A percentile compares a stretch with the other conserved stretches of the same genome.
Evolutionary conservation across 2,888 invertebrate genomes (phyloP).

Genomic region (Pogonocherus hispidulus): DNA sequence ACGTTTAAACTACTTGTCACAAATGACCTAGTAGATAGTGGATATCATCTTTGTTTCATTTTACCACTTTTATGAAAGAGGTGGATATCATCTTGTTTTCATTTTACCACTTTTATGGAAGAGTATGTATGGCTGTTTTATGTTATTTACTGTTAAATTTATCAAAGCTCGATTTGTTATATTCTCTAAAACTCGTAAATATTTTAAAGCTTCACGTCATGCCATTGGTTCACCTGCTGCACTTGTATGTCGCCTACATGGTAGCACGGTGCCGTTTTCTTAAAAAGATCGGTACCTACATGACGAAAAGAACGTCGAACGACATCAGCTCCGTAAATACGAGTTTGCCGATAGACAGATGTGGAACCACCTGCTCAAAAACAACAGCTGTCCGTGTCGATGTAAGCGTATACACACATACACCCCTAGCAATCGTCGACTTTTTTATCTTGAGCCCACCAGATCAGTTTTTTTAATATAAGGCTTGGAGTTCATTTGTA

Average conservation of each 20-base stretch:
- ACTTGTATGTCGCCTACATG: not conserved
- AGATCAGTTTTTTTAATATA: slow-evolving; percentile 40
- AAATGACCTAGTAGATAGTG: no score
- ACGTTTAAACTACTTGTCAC: no score
- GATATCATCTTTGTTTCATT: no score
- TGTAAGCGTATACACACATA: slow-evolving; percentile 30
- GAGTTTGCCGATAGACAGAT: slow-evolving; percentile 53
- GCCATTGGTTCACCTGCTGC: not conserved
- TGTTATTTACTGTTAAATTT: no score
- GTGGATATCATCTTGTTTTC: no score
- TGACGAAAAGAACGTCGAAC: slow-evolving; percentile 10
- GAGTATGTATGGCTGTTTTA: no score
- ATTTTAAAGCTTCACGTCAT: no score
- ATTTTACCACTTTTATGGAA: no score
- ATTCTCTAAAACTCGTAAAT: no score
- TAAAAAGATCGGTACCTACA: not conserved
- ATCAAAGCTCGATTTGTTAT: no score
- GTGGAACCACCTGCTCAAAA: slow-evolving; percentile 59
- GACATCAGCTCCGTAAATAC: slow-evolving; percentile 20
- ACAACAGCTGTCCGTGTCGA: slow-evolving; percentile 58
- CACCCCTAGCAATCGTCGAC: slow-evolving; percentile 51
- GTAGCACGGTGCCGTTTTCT: not conserved
- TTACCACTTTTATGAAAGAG: no score
- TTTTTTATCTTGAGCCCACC: slow-evolving; percentile 27
- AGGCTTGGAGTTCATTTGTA: not conserved